Percentiles rank a stretch among this genome's conserved stretches.
phyloP scores from a whole-genome alignment of 2,888 invertebrate genomes.

The Nematopogon swammerdamellus region DNA sequence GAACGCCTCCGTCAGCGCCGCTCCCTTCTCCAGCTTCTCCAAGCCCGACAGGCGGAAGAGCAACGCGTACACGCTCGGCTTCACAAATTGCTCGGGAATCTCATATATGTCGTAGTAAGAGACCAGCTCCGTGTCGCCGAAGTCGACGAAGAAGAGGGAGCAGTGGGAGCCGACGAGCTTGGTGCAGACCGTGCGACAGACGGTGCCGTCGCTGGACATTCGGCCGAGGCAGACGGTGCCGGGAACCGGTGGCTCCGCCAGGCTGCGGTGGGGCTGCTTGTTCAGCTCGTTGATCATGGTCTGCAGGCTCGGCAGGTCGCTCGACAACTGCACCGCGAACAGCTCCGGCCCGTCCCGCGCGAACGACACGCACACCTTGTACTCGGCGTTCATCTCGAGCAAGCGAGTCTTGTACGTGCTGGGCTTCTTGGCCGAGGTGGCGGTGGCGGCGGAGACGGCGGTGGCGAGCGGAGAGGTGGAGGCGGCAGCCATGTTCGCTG shows the following conservation, averaged over 20 bases:
- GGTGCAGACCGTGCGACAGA: conserved; percentile 75
- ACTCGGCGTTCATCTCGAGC: conserved; percentile 46
- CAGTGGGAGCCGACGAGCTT: conserved; percentile 68
- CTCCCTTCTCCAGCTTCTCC: conserved; percentile 57
- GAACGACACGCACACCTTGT: conserved; percentile 70
- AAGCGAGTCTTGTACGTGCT: conserved; percentile 51
- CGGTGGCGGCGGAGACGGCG: conserved; percentile 25
- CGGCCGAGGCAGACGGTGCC: conserved; percentile 76
- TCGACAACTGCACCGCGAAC: conserved; percentile 71
- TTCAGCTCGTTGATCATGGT: conserved; percentile 73
- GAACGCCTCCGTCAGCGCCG: conserved; percentile 66
- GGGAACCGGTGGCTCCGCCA: conserved; percentile 66
- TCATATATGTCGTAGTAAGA: conserved; percentile 69
- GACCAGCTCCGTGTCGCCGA: conserved; percentile 73
- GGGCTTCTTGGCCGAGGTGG: conserved; percentile 27
- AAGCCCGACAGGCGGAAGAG: conserved; percentile 71
- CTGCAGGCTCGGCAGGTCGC: conserved; percentile 57
- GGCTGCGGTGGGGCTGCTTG: conserved; percentile 54
- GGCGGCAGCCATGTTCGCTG: conserved; percentile 4
- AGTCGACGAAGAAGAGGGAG: conserved; percentile 78
- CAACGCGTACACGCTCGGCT: conserved; percentile 71
- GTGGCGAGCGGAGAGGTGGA: conserved; percentile 25
- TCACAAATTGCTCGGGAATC: conserved; percentile 69
- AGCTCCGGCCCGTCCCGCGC: conserved; percentile 77
- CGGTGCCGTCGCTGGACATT: conserved; percentile 64